A percentile compares a stretch with the other conserved stretches of the same genome.
Conservation (phyloP, 2,888 invertebrate genomes). For the Dastarcus helophoroides region DNA sequence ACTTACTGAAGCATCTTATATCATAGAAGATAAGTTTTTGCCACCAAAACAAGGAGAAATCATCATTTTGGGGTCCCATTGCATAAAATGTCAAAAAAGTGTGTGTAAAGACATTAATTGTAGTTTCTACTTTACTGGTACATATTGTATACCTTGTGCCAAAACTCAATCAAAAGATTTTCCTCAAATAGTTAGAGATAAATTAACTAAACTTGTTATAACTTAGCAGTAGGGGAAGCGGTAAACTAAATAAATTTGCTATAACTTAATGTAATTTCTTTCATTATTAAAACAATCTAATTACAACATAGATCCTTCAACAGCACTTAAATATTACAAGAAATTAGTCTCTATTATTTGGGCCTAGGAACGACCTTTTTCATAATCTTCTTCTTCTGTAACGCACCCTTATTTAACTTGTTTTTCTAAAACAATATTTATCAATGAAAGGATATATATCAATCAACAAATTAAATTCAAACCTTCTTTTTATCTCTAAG, state of each 20-base stretch:
- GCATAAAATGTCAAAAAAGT: constrained; percentile 51
- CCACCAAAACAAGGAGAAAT: constrained; percentile 64
- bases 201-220: constrained; percentile 39
- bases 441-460: background rate
- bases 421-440: constrained; percentile 21
- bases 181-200: constrained; percentile 56
- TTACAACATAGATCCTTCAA: too few species aligned
- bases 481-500: constrained; percentile 19
- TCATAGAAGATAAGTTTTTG: constrained; percentile 79
- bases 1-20: constrained; percentile 61
- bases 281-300: too few species aligned
- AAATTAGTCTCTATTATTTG: constrained; percentile 9
- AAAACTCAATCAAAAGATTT: constrained; percentile 45
- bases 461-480: constrained; percentile 6
- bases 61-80: constrained; percentile 65
- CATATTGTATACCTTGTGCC: constrained; percentile 65
- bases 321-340: too few species aligned
- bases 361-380: constrained; percentile 20
- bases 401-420: constrained; percentile 20
- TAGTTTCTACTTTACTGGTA: constrained; percentile 66
- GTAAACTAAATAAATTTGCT: too few species aligned
- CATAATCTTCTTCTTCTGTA: constrained; percentile 23
- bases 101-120: constrained; percentile 67
- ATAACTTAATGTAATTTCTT: too few species aligned
- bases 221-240: background rate